Evolutionary conservation across 2,113 vertebrate genomes (phyloP).

Genomic region (Leptocoma aspasia): DNA sequence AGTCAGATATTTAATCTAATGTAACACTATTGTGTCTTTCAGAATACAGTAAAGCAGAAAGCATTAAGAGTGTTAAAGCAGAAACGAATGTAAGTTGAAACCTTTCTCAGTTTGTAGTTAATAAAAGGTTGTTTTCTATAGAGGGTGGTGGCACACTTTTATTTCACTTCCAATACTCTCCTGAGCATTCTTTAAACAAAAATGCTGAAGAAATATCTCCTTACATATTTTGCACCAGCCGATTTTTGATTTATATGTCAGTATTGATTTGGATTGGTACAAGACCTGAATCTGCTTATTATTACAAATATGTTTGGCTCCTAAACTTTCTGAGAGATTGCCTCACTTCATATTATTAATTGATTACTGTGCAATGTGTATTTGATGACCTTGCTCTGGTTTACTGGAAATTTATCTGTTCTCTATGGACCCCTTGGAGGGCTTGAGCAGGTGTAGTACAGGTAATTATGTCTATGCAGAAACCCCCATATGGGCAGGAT

Average conservation of each 20-base stretch:
- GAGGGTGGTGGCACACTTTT: rapidly evolving
- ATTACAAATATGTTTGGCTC: not conserved
- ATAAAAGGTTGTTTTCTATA: not conserved
- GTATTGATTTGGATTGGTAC: not conserved
- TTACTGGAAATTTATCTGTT: not conserved
- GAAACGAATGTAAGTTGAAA: conserved; percentile 91
- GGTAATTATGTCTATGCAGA: not conserved
- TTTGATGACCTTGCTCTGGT: not conserved
- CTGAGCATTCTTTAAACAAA: not conserved
- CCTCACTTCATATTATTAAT: not conserved
- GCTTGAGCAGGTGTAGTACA: not conserved
- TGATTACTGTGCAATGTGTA: not conserved
- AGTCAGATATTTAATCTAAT: not conserved
- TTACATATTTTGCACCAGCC: not conserved
- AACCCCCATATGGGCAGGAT: not conserved
- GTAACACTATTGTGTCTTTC: conserved; percentile 31
- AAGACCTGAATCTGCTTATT: not conserved
- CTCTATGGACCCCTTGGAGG: not conserved
- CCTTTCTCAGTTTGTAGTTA: not conserved
- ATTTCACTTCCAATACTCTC: not conserved
- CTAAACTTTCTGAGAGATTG: not conserved
- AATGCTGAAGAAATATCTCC: not conserved
- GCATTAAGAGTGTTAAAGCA: conserved; percentile 95
- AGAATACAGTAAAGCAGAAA: conserved; percentile 99
- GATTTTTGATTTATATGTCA: not conserved